A percentile compares a stretch with the other conserved stretches of the same genome.
Evolutionary conservation across 2,113 vertebrate genomes (phyloP).

Genomic region (Indicator maculatus): DNA sequence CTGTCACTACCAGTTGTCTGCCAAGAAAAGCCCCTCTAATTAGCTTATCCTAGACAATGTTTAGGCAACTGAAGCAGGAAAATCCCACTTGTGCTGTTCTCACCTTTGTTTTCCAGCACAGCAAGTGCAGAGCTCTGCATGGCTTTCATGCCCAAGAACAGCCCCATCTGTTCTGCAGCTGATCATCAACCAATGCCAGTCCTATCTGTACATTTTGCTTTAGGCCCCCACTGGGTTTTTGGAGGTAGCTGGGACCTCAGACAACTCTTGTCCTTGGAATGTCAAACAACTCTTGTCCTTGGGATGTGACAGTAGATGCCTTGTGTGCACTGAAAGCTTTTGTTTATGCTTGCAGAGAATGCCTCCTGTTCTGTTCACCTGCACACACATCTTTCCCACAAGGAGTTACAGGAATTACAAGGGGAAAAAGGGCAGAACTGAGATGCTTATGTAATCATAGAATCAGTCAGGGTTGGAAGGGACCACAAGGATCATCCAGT

Average conservation of each 20-base stretch:
- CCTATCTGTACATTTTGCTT: not conserved
- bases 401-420: not conserved
- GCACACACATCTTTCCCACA: not conserved
- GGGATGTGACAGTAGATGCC: not conserved
- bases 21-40: conserved; percentile 48
- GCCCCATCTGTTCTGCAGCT: conserved; percentile 22
- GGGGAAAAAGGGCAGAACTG: not conserved
- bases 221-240: not conserved
- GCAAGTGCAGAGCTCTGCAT: not conserved
- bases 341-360: not conserved
- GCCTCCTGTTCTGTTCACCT: not conserved
- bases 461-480: too few species aligned
- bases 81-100: not conserved
- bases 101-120: not conserved
- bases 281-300: not conserved
- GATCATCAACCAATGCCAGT: not conserved
- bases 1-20: not conserved
- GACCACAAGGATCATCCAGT: too few species aligned
- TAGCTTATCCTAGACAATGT: conserved; percentile 17
- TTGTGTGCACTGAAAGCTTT: not conserved
- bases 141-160: not conserved
- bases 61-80: conserved; percentile 1
- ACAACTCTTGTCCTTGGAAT: not conserved
- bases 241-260: not conserved
- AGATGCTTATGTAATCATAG: not conserved